Conservation (phyloP, 2,797 vertebrate species). For the Chiloscyllium punctatum region DNA sequence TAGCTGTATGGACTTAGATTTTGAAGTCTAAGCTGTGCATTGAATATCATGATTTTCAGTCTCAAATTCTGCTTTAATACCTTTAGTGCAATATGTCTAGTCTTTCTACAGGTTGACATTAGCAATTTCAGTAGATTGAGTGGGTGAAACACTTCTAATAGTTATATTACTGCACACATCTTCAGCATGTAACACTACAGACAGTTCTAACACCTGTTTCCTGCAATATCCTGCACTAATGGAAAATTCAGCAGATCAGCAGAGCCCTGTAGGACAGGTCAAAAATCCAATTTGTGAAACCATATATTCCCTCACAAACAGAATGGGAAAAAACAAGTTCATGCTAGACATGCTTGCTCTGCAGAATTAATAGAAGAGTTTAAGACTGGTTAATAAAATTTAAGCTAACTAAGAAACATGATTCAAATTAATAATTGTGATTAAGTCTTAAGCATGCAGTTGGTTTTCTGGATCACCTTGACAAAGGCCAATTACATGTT, state of each 20-base stretch:
- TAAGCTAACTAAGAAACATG: neutral
- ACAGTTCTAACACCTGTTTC: neutral
- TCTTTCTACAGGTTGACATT: neutral
- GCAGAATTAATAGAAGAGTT: neutral
- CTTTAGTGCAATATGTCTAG: neutral
- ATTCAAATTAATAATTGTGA: neutral
- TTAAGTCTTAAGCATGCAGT: neutral
- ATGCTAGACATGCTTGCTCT: neutral
- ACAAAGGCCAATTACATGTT: neutral
- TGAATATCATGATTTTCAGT: neutral
- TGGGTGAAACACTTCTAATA: neutral
- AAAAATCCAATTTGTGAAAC: slow-evolving; percentile 14
- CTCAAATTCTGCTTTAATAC: neutral
- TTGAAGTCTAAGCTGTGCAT: neutral
- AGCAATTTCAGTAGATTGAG: neutral
- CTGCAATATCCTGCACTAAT: neutral
- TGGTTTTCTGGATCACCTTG: neutral
- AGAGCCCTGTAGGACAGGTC: neutral
- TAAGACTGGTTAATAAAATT: neutral
- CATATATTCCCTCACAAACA: neutral
- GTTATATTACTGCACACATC: neutral
- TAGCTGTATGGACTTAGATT: neutral
- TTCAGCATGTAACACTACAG: neutral
- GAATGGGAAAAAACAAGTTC: neutral
- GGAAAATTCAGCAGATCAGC: neutral